Conservation (phyloP, 2,113 vertebrate genomes). For the Albula glossodonta region DNA sequence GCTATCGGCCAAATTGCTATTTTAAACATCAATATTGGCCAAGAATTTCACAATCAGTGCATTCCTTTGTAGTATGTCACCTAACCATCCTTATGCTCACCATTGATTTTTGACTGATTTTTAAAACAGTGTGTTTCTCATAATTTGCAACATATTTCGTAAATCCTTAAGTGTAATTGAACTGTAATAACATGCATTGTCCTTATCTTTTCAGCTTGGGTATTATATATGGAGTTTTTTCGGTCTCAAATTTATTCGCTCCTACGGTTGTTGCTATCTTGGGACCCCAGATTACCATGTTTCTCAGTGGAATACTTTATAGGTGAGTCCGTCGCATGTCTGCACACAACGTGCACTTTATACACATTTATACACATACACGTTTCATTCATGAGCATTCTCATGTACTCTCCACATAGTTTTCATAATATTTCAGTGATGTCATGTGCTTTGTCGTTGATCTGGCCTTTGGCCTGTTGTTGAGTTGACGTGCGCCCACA, state of each 20-base stretch:
- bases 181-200: neutral
- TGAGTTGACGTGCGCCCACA: no score
- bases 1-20: no score
- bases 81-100: no score
- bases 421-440: neutral
- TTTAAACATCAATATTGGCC: no score
- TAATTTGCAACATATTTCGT: neutral
- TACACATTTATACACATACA: no score
- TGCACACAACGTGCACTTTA: no score
- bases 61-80: no score
- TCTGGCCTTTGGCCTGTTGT: no score
- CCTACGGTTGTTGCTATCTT: conserved; percentile 82
- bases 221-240: conserved; percentile 96
- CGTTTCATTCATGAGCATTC: no score
- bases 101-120: neutral
- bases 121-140: neutral
- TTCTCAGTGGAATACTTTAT: conserved; percentile 90
- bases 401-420: neutral
- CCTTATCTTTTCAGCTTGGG: conserved; percentile 76
- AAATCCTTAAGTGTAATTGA: neutral
- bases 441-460: no score
- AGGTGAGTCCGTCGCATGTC: conserved; percentile 70
- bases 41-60: no score
- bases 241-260: conserved; percentile 88
- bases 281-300: conserved; percentile 85